Evolutionary conservation across 30 jellyfish, hydroid and myxozoan genomes (phyloP).

Genomic region (Nemopilema nomurai): DNA sequence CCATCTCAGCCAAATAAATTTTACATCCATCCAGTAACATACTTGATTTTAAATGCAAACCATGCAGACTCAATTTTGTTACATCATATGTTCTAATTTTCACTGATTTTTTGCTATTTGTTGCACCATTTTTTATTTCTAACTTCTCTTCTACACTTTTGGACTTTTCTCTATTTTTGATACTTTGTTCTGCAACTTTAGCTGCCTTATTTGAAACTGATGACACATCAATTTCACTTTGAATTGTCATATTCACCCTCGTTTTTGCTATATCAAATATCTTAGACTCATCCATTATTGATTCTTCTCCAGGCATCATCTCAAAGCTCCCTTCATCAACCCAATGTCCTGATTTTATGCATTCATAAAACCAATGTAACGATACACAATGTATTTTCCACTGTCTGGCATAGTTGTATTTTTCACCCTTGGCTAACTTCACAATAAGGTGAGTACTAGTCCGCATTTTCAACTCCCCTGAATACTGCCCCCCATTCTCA

Average conservation of each 20-base stretch:
- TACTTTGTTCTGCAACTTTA: conserved; percentile 79
- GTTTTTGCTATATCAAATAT: conserved; percentile 13
- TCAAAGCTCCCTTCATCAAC: conserved; percentile 67
- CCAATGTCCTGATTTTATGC: conserved; percentile 89
- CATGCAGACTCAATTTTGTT: conserved; percentile 18
- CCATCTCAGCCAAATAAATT: conserved; percentile 60
- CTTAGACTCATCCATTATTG: conserved; percentile 43
- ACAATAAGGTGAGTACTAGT: conserved; percentile 93
- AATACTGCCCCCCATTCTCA: conserved; percentile 86
- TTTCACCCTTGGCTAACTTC: conserved; percentile 78
- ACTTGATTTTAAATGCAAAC: conserved; percentile 29
- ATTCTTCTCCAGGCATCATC: conserved; percentile 68
- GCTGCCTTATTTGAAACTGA: conserved; percentile 73
- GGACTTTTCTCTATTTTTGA: conserved; percentile 34
- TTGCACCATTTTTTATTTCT: not conserved
- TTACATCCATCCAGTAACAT: conserved; percentile 83
- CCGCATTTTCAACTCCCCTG: conserved; percentile 95
- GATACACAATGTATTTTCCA: conserved; percentile 96
- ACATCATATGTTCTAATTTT: conserved; percentile 35
- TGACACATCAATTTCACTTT: conserved; percentile 26
- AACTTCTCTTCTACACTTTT: not conserved
- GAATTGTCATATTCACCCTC: conserved; percentile 38
- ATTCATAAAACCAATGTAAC: conserved; percentile 88
- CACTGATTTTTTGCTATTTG: not conserved
- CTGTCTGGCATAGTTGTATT: conserved; percentile 83